These are phyloP conservation scores for Gambusia holbrooki DNA, from an alignment of 2,113 vertebrate species.

Conservation along the genomic window DNA sequence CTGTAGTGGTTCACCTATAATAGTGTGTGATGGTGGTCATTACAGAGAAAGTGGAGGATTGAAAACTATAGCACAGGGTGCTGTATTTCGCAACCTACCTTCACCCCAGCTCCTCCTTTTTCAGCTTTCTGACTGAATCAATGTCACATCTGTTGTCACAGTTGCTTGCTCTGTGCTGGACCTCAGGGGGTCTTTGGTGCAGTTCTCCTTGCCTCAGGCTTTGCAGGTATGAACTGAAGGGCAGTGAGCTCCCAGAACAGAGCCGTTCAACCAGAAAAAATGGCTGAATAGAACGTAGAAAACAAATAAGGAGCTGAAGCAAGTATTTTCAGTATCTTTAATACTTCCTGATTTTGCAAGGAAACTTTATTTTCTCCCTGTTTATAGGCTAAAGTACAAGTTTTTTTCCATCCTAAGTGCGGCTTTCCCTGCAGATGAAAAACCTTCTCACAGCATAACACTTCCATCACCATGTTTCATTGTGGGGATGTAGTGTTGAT, in stretches of 20 bases:
- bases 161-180: not conserved
- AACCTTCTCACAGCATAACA: not conserved
- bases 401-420: not conserved
- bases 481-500: too few species aligned
- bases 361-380: not conserved
- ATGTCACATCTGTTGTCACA: slow-evolving; percentile 1
- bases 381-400: too few species aligned
- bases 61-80: not conserved
- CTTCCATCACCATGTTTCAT: too few species aligned
- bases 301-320: not conserved
- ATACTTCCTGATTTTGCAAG: not conserved
- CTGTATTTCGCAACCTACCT: not conserved
- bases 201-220: not conserved
- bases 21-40: not conserved
- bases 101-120: slow-evolving; percentile 1
- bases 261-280: not conserved
- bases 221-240: not conserved
- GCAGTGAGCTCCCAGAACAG: not conserved
- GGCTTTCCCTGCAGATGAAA: not conserved
- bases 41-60: not conserved
- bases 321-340: not conserved
- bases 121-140: slow-evolving; percentile 5
- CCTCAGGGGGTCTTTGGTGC: slow-evolving; percentile 3
- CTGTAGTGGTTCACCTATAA: not conserved
- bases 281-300: not conserved